Evolutionary conservation across 2,797 vertebrate species (phyloP).

Genomic region (Meriones psammophilus): DNA sequence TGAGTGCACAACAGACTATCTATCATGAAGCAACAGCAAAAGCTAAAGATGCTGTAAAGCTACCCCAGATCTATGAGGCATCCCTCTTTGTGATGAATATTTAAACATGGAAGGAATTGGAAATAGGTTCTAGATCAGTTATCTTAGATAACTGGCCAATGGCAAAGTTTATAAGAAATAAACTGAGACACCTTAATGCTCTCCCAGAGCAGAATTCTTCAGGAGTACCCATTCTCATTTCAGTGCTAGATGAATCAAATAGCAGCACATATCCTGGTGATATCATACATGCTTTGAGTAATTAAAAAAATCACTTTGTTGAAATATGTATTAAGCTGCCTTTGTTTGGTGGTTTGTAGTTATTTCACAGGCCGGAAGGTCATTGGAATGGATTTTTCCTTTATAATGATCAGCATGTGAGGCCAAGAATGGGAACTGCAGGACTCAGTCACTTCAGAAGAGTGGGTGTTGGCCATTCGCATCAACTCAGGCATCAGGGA

Average conservation of each 20-base stretch:
- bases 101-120: background rate
- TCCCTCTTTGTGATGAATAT: background rate
- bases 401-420: background rate
- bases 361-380: too few relatives aligned
- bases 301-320: conserved; percentile 3
- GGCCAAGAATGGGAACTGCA: background rate
- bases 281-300: background rate
- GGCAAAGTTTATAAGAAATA: background rate
- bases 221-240: background rate
- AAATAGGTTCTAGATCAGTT: background rate
- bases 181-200: background rate
- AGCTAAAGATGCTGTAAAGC: background rate
- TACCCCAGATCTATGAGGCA: background rate
- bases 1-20: background rate
- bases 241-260: background rate
- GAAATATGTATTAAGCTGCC: background rate
- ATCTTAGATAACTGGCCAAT: background rate
- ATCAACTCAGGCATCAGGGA: too few relatives aligned
- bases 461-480: background rate
- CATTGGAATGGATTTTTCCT: background rate
- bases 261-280: background rate
- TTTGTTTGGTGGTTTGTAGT: background rate
- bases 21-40: background rate
- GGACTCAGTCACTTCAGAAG: background rate
- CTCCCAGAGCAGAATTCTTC: background rate